A percentile compares a stretch with the other conserved stretches of the same genome.
Conservation (phyloP, 2,888 invertebrate genomes). For the Drosophila sordidapex region DNA sequence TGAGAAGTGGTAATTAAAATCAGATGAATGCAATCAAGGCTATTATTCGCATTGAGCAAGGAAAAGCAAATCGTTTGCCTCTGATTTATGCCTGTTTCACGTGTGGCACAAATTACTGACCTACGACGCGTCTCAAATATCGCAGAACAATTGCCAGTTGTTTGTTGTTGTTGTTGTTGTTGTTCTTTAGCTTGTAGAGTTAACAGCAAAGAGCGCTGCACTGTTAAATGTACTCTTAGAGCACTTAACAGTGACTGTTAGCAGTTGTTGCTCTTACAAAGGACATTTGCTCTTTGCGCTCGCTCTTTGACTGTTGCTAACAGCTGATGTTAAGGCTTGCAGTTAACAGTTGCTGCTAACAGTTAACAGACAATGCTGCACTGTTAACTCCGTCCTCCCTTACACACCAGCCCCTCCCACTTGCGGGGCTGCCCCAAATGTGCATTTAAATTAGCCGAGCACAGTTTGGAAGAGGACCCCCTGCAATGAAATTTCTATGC, state of each 20-base stretch:
- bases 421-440: conserved; percentile 64
- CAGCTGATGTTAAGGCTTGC: conserved; percentile 4
- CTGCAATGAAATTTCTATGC: conserved; percentile 71
- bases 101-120: conserved; percentile 62
- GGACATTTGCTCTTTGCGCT: conserved; percentile 52
- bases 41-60: background rate
- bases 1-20: background rate
- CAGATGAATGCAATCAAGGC: background rate
- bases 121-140: conserved; percentile 43
- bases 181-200: background rate
- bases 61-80: background rate
- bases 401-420: background rate
- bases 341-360: conserved; percentile 15
- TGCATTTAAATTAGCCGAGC: conserved; percentile 74
- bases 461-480: conserved; percentile 18
- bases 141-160: conserved; percentile 13
- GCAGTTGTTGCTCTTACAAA: background rate
- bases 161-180: conserved; percentile 9
- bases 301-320: conserved; percentile 28
- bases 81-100: conserved; percentile 44
- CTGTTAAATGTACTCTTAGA: conserved; percentile 49
- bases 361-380: conserved; percentile 31
- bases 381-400: background rate
- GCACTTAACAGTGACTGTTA: conserved; percentile 27
- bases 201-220: conserved; percentile 30